Evolutionary conservation across 2,113 vertebrate genomes (phyloP).

Genomic region (Eclectus roratus): DNA sequence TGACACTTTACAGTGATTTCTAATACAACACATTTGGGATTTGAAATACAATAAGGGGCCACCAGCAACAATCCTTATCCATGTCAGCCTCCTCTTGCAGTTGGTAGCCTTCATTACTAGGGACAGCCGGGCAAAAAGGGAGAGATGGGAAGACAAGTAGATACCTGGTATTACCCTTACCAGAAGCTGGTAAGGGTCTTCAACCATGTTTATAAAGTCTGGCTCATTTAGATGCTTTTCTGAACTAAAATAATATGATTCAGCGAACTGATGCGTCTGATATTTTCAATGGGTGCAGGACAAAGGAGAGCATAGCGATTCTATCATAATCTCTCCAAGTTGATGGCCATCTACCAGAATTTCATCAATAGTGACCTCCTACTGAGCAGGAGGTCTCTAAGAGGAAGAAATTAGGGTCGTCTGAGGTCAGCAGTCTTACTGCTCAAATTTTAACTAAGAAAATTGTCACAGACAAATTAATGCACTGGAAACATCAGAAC

Average conservation of each 20-base stretch:
- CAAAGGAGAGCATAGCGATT: not conserved
- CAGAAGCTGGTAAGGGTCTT: not conserved
- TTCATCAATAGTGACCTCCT: not conserved
- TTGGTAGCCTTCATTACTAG: not conserved
- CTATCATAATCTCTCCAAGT: not conserved
- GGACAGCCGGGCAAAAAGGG: not conserved
- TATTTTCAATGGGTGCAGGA: not conserved
- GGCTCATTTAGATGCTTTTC: not conserved
- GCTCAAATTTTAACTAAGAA: not conserved
- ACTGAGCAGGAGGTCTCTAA: not conserved
- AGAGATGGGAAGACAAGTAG: not conserved
- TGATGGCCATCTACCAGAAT: not conserved
- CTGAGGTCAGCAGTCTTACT: not conserved
- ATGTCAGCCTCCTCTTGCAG: rapidly evolving
- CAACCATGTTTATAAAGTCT: not conserved
- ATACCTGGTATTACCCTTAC: not conserved
- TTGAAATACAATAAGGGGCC: not conserved
- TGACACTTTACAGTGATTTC: not conserved
- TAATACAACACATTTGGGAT: not conserved
- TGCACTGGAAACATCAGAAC: not conserved
- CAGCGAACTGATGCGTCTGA: not conserved
- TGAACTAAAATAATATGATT: not conserved
- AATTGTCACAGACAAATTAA: not conserved
- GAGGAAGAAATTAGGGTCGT: not conserved
- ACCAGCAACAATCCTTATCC: not conserved